Percentiles rank a stretch among this genome's conserved stretches.
These are phyloP conservation scores for Alloplasta piceator DNA, from an alignment of 2,888 invertebrate genomes.

Conservation along the genomic window DNA sequence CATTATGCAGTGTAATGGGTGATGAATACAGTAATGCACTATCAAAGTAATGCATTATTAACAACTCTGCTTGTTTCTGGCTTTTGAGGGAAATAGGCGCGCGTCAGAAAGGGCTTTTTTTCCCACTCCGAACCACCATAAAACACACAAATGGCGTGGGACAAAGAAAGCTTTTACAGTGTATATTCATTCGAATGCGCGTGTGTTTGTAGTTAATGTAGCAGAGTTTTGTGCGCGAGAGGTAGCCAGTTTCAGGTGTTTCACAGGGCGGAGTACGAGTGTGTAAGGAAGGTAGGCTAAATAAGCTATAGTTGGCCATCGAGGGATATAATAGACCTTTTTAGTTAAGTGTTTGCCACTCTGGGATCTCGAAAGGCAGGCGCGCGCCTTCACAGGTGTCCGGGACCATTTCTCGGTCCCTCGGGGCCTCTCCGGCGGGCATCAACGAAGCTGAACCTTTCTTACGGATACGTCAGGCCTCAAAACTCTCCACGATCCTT, in stretches of 20 bases:
- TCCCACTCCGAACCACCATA: not conserved
- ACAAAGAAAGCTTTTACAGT: conserved; percentile 41
- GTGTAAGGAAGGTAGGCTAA: conserved; percentile 67
- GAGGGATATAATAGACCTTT: conserved; percentile 76
- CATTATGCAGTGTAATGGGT: too few relatives aligned
- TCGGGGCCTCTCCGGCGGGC: conserved; percentile 56
- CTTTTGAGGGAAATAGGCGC: too few relatives aligned
- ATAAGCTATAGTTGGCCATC: conserved; percentile 71
- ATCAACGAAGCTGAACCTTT: conserved; percentile 26
- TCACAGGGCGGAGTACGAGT: conserved; percentile 40
- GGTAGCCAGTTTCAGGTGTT: conserved; percentile 58
- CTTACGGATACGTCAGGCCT: conserved; percentile 22
- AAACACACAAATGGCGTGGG: conserved; percentile 23
- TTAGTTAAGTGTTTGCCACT: conserved; percentile 79
- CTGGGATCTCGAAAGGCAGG: conserved; percentile 64
- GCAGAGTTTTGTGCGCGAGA: conserved; percentile 12
- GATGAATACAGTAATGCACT: too few relatives aligned
- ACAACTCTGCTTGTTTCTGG: too few relatives aligned
- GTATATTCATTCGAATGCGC: conserved; percentile 14
- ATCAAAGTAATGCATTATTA: too few relatives aligned
- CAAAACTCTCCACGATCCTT: conserved; percentile 35
- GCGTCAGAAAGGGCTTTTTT: not conserved
- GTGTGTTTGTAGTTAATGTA: too few relatives aligned
- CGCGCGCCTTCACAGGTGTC: conserved; percentile 72
- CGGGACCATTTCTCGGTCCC: conserved; percentile 66